Evolutionary conservation across 30 jellyfish, hydroid and myxozoan genomes (phyloP).

Genomic region (Chironex yamaguchii): DNA sequence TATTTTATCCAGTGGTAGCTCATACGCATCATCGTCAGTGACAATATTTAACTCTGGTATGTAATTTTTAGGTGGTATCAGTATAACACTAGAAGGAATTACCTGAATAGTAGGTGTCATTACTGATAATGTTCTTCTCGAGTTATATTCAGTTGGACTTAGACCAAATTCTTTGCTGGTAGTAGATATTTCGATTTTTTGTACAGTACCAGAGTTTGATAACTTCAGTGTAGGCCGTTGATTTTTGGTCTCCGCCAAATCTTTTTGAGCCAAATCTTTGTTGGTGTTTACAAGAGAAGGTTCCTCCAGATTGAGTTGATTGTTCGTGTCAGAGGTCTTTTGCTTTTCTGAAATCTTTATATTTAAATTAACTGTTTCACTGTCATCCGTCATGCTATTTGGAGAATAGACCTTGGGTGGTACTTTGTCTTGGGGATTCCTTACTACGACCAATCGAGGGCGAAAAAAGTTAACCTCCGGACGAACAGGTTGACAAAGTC

Average conservation of each 20-base stretch:
- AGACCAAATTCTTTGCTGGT: not conserved
- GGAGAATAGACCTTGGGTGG: not conserved
- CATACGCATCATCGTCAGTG: constrained; percentile 72
- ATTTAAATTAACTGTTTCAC: not conserved
- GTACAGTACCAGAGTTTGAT: not conserved
- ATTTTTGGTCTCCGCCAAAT: not conserved
- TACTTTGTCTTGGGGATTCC: constrained; percentile 49
- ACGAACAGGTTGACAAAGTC: constrained; percentile 57
- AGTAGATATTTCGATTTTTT: too few species aligned
- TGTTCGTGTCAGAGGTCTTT: not conserved
- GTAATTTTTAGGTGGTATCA: not conserved
- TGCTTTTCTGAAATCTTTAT: not conserved
- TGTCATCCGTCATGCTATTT: too few species aligned
- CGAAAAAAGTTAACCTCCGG: constrained; percentile 72
- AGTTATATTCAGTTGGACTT: not conserved
- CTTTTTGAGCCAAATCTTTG: too few species aligned
- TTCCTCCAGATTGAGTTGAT: not conserved
- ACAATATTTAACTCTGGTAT: constrained; percentile 66
- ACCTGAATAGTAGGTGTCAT: not conserved
- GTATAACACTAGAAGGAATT: not conserved
- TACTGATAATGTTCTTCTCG: too few species aligned
- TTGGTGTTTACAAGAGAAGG: too few species aligned
- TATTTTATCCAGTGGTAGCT: constrained; percentile 64
- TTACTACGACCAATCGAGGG: constrained; percentile 75
- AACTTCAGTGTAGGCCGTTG: not conserved